phyloP scores from a whole-genome alignment of 2,888 invertebrate genomes.

The Boloria selene region DNA sequence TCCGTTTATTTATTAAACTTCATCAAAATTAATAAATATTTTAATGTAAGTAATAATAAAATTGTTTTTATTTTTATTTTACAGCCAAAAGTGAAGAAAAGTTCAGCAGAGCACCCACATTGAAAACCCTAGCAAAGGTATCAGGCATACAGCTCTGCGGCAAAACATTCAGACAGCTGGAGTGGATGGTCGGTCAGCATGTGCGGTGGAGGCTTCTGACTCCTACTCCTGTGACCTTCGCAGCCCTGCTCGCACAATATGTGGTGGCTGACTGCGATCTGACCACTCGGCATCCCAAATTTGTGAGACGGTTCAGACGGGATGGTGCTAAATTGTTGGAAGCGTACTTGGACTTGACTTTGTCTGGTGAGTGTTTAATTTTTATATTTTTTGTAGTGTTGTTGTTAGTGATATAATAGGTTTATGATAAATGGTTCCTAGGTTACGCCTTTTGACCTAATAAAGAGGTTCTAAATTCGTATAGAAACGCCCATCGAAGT shows the following conservation, averaged over 20 bases:
- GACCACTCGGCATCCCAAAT: slow-evolving; percentile 68
- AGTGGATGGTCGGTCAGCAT: slow-evolving; percentile 78
- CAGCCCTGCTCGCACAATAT: slow-evolving; percentile 64
- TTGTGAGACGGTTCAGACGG: slow-evolving; percentile 63
- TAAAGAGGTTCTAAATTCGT: too few species aligned
- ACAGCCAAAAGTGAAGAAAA: slow-evolving; percentile 76
- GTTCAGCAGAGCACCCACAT: slow-evolving; percentile 65
- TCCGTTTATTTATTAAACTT: too few species aligned
- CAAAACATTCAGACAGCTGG: slow-evolving; percentile 70
- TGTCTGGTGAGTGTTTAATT: slow-evolving; percentile 63
- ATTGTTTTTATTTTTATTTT: slow-evolving; percentile 5
- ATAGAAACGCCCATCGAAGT: too few species aligned
- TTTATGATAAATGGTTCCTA: neutral
- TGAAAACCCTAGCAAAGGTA: slow-evolving; percentile 63
- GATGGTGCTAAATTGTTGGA: slow-evolving; percentile 68
- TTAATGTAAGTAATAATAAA: neutral
- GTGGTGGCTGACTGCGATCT: slow-evolving; percentile 69
- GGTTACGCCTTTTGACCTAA: too few species aligned
- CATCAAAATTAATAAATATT: too few species aligned
- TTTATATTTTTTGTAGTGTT: neutral
- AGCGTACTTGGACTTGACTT: slow-evolving; percentile 68
- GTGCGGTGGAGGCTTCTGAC: slow-evolving; percentile 68
- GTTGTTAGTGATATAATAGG: too few species aligned
- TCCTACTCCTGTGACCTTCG: slow-evolving; percentile 72
- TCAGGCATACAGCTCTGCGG: slow-evolving; percentile 68